Percentiles rank a stretch among this genome's conserved stretches.
These are phyloP conservation scores for Sphecodes monilicornis DNA, from an alignment of 2,888 invertebrate species.

Conservation along the genomic window DNA sequence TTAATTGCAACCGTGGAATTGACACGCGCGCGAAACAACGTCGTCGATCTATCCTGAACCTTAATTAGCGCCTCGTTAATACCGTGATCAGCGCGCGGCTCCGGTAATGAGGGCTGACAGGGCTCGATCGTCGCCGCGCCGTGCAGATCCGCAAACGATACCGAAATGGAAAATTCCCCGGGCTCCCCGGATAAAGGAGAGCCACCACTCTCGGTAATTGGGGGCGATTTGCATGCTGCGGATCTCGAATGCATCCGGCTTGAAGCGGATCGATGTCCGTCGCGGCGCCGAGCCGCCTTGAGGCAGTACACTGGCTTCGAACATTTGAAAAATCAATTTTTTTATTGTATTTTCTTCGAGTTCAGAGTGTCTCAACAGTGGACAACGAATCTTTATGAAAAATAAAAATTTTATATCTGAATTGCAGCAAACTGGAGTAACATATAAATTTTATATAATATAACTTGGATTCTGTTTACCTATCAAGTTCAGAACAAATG, in stretches of 20 bases:
- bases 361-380: no score
- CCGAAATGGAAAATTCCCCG: constrained; percentile 63
- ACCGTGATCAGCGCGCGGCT: neutral
- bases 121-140: constrained; percentile 11
- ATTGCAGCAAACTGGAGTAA: no score
- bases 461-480: no score
- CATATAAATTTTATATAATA: no score
- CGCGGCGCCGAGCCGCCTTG: neutral
- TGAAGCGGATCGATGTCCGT: constrained; percentile 32
- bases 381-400: no score
- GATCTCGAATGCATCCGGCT: constrained; percentile 44
- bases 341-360: neutral
- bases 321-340: neutral
- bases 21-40: constrained; percentile 6
- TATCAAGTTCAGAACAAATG: no score
- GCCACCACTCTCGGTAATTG: constrained; percentile 67
- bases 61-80: constrained; percentile 43
- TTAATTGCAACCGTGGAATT: constrained; percentile 7
- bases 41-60: constrained; percentile 2
- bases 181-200: constrained; percentile 57
- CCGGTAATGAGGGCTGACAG: constrained; percentile 8
- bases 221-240: constrained; percentile 65
- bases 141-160: constrained; percentile 34
- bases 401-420: no score
- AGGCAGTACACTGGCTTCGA: neutral